Base-by-base conservation (phyloP, 2,888 invertebrate genomes). In the Microplitis manilae region DNA sequence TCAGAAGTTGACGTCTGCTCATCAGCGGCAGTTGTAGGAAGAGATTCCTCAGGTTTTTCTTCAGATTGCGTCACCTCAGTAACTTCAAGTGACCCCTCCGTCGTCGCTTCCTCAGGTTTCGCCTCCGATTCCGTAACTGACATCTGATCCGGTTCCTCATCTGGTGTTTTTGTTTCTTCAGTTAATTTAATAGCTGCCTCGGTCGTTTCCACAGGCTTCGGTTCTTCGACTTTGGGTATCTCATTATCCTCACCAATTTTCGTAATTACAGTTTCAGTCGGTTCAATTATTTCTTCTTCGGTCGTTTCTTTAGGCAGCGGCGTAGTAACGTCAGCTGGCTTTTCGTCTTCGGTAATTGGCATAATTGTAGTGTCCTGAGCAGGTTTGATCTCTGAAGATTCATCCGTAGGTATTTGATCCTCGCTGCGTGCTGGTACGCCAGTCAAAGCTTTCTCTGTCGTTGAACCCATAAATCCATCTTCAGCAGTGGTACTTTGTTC, bases 121-220 rank as follows among this genome's bases (percentile, higher is more conserved):
- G 60, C 17, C 77, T 79, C 81, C 2, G 72, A 30, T 30, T 30
- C 30, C 30, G 30, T 30, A 30, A 30, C 30, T 30, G 30, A 30
- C 30, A 30, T 30, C 30, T 30, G 30, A 30, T 30, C 30, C 30
- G 30, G 30, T 30, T 30, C 30, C 30, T 30, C 30, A 30, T 30
- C 30, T 30, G 30, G 30, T 73, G 67, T 13, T 41, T 80, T 72
- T 0, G 78, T 15, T 69, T 13, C 50, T 75, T 82, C 77, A 2
- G 81, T 62, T 1, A 78, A 41, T 39, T 71, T n/a, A 61, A 68
- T 39, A 17, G 61, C 5, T 61, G 75, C 75, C 8, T 61, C 65
- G 8, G 77, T 75, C 62, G 68, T 65, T 50, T 72, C 77, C 39
- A 75, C 77, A 50, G 61, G 62, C 65, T 77, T 68, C 65, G 78